Evolutionary conservation across 2,888 invertebrate genomes (phyloP).

Genomic region (Platerodrilus igneus): DNA sequence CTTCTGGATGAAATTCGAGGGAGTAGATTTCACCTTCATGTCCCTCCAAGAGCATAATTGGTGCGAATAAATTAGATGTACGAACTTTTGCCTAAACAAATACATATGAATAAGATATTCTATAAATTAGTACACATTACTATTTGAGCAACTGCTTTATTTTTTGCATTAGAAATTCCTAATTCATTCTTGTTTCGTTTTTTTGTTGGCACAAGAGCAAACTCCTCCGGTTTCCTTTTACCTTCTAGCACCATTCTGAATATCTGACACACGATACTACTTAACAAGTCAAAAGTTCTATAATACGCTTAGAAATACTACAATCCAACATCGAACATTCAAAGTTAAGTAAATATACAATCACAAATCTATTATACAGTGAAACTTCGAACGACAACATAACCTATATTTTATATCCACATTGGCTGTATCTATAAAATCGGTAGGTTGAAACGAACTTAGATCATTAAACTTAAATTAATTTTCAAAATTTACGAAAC

Average conservation of each 20-base stretch:
- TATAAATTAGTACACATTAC: conserved; percentile 50
- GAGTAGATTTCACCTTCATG: conserved; percentile 96
- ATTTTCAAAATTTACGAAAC: no score
- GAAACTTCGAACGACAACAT: no score
- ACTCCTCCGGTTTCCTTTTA: conserved; percentile 62
- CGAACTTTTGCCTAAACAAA: conserved; percentile 43
- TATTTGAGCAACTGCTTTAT: conserved; percentile 69
- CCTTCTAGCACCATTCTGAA: conserved; percentile 48
- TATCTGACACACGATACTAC: no score
- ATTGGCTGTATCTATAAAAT: no score
- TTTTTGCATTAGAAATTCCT: conserved; percentile 64
- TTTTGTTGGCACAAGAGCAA: conserved; percentile 55
- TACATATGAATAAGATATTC: conserved; percentile 1
- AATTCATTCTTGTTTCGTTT: conserved; percentile 71
- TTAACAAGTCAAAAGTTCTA: no score
- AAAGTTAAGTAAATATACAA: no score
- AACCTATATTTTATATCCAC: no score
- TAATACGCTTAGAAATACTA: no score
- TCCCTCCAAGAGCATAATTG: conserved; percentile 93
- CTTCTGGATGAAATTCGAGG: conserved; percentile 93
- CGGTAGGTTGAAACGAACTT: no score
- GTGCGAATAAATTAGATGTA: conserved; percentile 83
- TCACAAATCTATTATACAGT: no score
- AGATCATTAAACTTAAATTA: no score
- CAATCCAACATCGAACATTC: no score